Conservation (phyloP, 2,888 invertebrate genomes). For the Oxytorus armatus region DNA sequence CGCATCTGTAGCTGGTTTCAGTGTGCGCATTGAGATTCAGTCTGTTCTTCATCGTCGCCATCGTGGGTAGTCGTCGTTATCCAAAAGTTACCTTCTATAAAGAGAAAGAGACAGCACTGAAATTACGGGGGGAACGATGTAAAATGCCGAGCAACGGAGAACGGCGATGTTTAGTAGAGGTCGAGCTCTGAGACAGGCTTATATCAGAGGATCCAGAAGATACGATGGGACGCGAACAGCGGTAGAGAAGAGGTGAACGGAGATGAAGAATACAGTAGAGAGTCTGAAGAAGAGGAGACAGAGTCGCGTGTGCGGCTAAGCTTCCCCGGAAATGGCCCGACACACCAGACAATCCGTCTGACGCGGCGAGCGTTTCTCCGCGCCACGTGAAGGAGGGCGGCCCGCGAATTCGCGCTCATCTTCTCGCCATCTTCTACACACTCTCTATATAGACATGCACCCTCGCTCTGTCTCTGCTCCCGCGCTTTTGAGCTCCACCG, state of each 20-base stretch:
- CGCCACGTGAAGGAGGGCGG: conserved; percentile 35
- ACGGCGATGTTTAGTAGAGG: neutral
- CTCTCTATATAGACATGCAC: neutral
- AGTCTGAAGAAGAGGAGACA: conserved; percentile 36
- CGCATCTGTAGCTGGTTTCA: neutral
- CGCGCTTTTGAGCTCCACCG: conserved; percentile 18
- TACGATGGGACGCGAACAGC: conserved; percentile 33
- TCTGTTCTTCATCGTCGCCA: neutral
- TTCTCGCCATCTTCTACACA: conserved; percentile 41
- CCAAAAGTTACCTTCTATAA: conserved; percentile 20
- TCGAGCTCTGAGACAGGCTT: conserved; percentile 9
- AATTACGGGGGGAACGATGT: neutral
- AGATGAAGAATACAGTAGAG: conserved; percentile 12
- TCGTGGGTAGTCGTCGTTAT: neutral
- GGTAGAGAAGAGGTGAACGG: conserved; percentile 11
- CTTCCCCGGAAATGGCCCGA: conserved; percentile 69
- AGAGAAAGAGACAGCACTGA: conserved; percentile 26
- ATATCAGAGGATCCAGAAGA: conserved; percentile 32
- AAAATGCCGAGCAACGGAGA: conserved; percentile 13
- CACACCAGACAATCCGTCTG: conserved; percentile 73
- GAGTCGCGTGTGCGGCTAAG: conserved; percentile 51
- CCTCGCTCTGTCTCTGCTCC: neutral
- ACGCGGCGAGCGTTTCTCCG: conserved; percentile 56
- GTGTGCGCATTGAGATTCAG: neutral
- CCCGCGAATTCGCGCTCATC: conserved; percentile 31